Evolutionary conservation across 2,797 vertebrate species (phyloP).

Genomic region (Iguana delicatissima): DNA sequence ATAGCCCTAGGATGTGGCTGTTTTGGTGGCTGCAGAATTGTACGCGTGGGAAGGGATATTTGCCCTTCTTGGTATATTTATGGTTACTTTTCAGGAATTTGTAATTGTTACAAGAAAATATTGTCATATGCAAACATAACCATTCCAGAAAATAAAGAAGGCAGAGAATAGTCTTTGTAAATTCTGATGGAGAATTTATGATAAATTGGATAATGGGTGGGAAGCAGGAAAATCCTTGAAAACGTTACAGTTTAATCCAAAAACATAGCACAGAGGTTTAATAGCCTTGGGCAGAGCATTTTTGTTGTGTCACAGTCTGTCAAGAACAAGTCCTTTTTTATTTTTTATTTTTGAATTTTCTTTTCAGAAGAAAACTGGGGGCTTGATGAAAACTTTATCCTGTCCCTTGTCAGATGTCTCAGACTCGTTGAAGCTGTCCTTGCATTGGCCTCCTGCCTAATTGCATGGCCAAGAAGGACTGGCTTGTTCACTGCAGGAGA

Average conservation of each 20-base stretch:
- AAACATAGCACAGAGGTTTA: background rate
- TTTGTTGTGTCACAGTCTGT: background rate
- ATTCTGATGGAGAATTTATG: background rate
- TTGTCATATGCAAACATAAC: no score
- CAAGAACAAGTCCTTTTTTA: background rate
- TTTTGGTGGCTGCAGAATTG: no score
- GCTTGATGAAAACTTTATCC: background rate
- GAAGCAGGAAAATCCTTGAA: background rate
- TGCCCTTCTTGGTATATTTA: no score
- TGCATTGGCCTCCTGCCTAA: background rate
- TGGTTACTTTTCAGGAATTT: no score
- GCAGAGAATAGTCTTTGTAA: background rate
- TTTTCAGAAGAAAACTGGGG: background rate
- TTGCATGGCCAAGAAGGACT: background rate
- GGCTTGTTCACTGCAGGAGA: background rate
- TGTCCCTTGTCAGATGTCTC: background rate
- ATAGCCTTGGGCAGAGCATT: background rate
- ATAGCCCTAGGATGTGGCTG: background rate
- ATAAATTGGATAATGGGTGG: background rate
- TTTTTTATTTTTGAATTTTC: no score
- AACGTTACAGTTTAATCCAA: background rate
- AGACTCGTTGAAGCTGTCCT: no score
- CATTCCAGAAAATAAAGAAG: background rate
- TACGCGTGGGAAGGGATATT: no score
- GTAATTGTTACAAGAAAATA: no score